Conservation (phyloP, 2,797 vertebrate genomes). For the Silurus aristotelis region DNA sequence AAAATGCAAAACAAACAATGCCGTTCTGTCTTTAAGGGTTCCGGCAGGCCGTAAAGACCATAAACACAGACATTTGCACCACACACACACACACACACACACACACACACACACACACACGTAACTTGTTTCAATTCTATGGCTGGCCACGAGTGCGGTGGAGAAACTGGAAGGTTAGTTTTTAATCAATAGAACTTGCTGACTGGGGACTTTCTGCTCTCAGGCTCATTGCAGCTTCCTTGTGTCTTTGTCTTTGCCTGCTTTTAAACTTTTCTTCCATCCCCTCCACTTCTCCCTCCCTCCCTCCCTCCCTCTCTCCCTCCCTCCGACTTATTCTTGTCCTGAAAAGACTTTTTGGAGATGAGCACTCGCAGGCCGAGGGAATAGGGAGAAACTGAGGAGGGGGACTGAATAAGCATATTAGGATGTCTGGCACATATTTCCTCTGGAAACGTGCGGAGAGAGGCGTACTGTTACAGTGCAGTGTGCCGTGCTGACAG, state of each 20-base stretch:
- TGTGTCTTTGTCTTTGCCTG: slow-evolving; percentile 82
- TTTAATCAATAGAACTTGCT: slow-evolving; percentile 99
- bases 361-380: slow-evolving; percentile 78
- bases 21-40: neutral
- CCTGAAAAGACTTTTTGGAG: slow-evolving; percentile 86
- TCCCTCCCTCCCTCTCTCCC: neutral
- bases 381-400: neutral
- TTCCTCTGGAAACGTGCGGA: slow-evolving; percentile 44
- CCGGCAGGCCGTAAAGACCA: slow-evolving; percentile 13
- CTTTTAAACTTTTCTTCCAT: slow-evolving; percentile 76
- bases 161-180: slow-evolving; percentile 98
- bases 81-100: slow-evolving; percentile 76
- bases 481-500: slow-evolving; percentile 65
- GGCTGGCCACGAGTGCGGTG: slow-evolving; percentile 85
- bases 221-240: slow-evolving; percentile 83
- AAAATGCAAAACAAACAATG: neutral
- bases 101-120: no score
- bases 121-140: slow-evolving; percentile 95
- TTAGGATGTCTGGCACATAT: slow-evolving; percentile 45
- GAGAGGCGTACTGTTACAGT: slow-evolving; percentile 65
- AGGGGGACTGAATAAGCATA: slow-evolving; percentile 27
- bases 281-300: neutral
- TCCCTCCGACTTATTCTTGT: slow-evolving; percentile 54
- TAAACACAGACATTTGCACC: slow-evolving; percentile 38
- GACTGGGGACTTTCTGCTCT: slow-evolving; percentile 88